These are phyloP conservation scores for Cantharis rufa DNA, from an alignment of 2,888 invertebrate species.

Conservation along the genomic window DNA sequence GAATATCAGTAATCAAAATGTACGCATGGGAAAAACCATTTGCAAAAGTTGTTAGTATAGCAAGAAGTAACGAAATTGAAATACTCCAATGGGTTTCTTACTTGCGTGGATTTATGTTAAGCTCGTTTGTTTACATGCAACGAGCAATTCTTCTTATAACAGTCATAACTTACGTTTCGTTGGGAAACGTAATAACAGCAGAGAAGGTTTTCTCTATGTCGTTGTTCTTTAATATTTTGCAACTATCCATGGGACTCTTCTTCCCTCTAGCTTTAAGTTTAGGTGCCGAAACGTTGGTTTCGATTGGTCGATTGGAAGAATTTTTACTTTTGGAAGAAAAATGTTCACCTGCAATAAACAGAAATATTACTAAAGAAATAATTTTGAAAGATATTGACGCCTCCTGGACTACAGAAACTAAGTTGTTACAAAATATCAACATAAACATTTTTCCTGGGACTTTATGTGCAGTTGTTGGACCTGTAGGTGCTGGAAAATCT, in stretches of 20 bases:
- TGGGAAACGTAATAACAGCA: slow-evolving; percentile 66
- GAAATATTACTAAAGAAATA: slow-evolving; percentile 31
- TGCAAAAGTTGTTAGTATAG: slow-evolving; percentile 44
- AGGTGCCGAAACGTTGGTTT: slow-evolving; percentile 63
- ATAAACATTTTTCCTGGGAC: slow-evolving; percentile 57
- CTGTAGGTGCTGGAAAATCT: slow-evolving; percentile 84
- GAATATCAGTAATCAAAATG: slow-evolving; percentile 75
- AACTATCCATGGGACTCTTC: slow-evolving; percentile 63
- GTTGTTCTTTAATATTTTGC: slow-evolving; percentile 57
- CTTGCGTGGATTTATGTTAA: slow-evolving; percentile 68
- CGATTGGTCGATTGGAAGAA: slow-evolving; percentile 60
- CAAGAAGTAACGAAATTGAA: slow-evolving; percentile 36
- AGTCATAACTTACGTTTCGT: slow-evolving; percentile 71
- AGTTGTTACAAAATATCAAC: slow-evolving; percentile 50
- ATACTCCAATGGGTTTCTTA: slow-evolving; percentile 56
- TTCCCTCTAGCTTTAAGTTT: slow-evolving; percentile 63
- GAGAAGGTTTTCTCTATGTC: slow-evolving; percentile 51
- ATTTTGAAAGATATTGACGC: slow-evolving; percentile 41
- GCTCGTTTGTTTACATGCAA: slow-evolving; percentile 78
- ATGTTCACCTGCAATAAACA: slow-evolving; percentile 39
- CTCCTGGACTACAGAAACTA: slow-evolving; percentile 40
- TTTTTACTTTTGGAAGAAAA: slow-evolving; percentile 63
- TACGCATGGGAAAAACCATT: slow-evolving; percentile 75
- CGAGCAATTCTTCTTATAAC: slow-evolving; percentile 80
- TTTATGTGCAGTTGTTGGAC: slow-evolving; percentile 78